Evolutionary conservation across 2,888 invertebrate genomes (phyloP).

Genomic region (Nesidiocoris tenuis): DNA sequence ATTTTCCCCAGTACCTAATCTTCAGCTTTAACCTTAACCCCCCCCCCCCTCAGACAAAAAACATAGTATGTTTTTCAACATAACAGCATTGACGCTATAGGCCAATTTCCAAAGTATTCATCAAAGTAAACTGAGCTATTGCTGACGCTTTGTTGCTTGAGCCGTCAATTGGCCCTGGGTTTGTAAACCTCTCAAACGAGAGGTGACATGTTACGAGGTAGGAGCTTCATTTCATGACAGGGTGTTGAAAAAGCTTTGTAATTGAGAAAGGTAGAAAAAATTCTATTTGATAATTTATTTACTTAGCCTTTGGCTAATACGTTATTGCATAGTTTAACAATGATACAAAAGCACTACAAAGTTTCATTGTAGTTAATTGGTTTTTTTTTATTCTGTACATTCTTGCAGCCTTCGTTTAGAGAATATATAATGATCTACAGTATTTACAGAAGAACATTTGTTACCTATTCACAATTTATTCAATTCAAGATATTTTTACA

Average conservation of each 20-base stretch:
- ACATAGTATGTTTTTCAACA: too few relatives aligned
- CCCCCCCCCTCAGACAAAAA: too few relatives aligned
- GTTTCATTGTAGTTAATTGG: constrained; percentile 9
- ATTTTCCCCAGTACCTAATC: too few relatives aligned
- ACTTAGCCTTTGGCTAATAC: constrained; percentile 40
- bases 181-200: too few relatives aligned
- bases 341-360: constrained; percentile 41
- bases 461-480: constrained; percentile 25
- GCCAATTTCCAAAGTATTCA: too few relatives aligned
- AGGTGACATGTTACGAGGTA: too few relatives aligned
- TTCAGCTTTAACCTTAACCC: too few relatives aligned
- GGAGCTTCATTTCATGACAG: too few relatives aligned
- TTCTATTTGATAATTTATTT: constrained; percentile 39
- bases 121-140: too few relatives aligned
- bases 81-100: too few relatives aligned
- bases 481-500: constrained; percentile 4
- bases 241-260: constrained; percentile 4
- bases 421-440: constrained; percentile 20
- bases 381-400: constrained; percentile 8
- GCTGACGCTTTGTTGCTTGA: too few relatives aligned
- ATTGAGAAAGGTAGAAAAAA: constrained; percentile 30
- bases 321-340: constrained; percentile 33
- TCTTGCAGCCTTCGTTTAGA: constrained; percentile 26
- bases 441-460: constrained; percentile 16
- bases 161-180: too few relatives aligned